Conservation (phyloP, 2,888 invertebrate species). For the Rhamphomyia laevipes region DNA sequence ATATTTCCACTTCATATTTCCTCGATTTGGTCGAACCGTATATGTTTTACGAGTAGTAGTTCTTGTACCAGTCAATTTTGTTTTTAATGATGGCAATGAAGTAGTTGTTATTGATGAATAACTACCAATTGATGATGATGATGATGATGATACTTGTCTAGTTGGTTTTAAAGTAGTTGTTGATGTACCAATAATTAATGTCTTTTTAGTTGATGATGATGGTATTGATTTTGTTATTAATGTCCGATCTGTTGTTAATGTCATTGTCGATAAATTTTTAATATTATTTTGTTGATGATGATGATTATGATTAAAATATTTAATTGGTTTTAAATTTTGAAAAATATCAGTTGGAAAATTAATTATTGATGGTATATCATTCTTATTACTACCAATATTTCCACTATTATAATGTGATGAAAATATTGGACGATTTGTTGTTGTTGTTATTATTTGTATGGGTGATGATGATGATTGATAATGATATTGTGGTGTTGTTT, state of each 20-base stretch:
- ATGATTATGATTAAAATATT: background rate
- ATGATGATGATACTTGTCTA: background rate
- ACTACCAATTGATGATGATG: background rate
- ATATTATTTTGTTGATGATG: background rate
- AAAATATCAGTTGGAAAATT: conserved; percentile 36
- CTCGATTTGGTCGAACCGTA: conserved; percentile 36
- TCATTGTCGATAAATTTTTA: conserved; percentile 10
- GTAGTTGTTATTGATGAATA: background rate
- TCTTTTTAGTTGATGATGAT: conserved; percentile 4
- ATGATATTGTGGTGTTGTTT: background rate
- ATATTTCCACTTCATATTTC: conserved; percentile 38
- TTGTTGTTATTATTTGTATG: conserved; percentile 23
- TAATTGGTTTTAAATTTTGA: conserved; percentile 27
- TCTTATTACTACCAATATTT: conserved; percentile 9
- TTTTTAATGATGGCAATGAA: background rate
- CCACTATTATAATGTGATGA: conserved; percentile 19
- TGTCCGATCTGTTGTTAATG: conserved; percentile 10
- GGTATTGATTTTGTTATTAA: conserved; percentile 39
- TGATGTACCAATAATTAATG: conserved; percentile 1
- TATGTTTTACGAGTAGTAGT: background rate
- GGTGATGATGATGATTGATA: background rate
- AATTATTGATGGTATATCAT: conserved; percentile 33
- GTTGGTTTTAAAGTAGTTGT: background rate
- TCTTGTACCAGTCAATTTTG: background rate
- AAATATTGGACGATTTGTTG: conserved; percentile 26